Base-by-base conservation (phyloP, 1,140 invertebrate genomes). In the Proales similis region DNA sequence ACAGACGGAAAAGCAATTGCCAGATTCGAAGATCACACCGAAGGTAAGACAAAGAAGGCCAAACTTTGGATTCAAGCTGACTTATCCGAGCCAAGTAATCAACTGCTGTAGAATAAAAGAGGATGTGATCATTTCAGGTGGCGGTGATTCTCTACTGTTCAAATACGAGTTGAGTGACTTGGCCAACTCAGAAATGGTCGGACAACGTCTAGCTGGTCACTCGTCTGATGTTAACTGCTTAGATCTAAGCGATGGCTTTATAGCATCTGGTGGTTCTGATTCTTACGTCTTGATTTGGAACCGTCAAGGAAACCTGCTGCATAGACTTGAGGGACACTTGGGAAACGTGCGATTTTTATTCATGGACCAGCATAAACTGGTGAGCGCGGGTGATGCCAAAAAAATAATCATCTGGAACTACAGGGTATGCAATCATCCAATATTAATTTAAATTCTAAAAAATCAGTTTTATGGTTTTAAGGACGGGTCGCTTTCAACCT, bases 331-430 rank as follows among this genome's bases (percentile, higher is more conserved):
- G 3, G 71, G 69, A 33, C 73, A 74, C 63, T 64, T 74, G 1
- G 73, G 73, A 14, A 66, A 73, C 4, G 72, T 74, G 0, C 38
- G 72, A 38, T 74, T 71, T 66, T 63, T 74, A 4, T 62, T 70
- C 46, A 69, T 74, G 6, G 68, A 70, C 60, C 63, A 69, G 5
- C 61, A 72, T 11, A 63, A 69, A 33, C 66, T 74, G n/a, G 68
- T 74, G 26, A 72, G 68, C 65, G 72, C 70, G 17, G 73, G 73
- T 2, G 73, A 74, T 63, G 71, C 71, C 63, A 74, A 71, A 66
- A 70, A 69, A 65, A 68, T 74, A 24, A 63, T 70, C 22, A 64
- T 74, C 27, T 74, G 73, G 73, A 70, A 74, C 64, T 74, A 67
- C 53, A 72, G 64, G 65, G 57, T 53, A 53, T 1, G 14, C 9